Conservation (phyloP, 1,140 invertebrate species). For the Halictus rubicundus region DNA sequence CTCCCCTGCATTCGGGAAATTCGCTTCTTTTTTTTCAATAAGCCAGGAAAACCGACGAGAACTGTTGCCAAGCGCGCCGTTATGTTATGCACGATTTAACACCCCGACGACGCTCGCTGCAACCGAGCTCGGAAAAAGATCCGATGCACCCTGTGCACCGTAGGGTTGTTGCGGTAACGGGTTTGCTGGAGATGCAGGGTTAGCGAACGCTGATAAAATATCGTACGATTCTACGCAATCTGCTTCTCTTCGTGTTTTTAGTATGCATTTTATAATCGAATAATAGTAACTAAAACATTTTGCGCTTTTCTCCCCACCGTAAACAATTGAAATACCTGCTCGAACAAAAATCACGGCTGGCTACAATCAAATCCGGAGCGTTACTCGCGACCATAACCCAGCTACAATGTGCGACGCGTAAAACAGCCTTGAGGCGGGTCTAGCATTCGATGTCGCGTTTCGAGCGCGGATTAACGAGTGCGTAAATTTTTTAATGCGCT, state of each 20-base stretch:
- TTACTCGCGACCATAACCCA: too few species aligned
- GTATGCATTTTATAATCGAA: too few species aligned
- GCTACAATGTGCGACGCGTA: slow-evolving; percentile 30
- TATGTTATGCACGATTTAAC: slow-evolving; percentile 49
- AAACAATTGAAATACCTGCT: too few species aligned
- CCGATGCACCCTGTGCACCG: slow-evolving; percentile 8
- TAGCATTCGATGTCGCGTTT: too few species aligned
- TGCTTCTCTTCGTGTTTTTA: too few species aligned
- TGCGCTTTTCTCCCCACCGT: too few species aligned
- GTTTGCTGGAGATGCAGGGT: neutral
- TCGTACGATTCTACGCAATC: neutral
- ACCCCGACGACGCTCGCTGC: slow-evolving; percentile 23
- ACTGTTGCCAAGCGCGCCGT: slow-evolving; percentile 30
- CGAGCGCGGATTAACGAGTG: slow-evolving; percentile 53
- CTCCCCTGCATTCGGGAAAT: slow-evolving; percentile 8
- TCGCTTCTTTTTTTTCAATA: slow-evolving; percentile 9
- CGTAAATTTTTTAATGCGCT: slow-evolving; percentile 59
- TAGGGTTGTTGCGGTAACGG: slow-evolving; percentile 35
- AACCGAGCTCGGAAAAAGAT: slow-evolving; percentile 17
- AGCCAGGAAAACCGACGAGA: slow-evolving; percentile 15
- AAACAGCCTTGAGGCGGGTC: slow-evolving; percentile 41
- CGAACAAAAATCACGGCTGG: too few species aligned
- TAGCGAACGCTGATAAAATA: too few species aligned
- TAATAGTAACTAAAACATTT: too few species aligned
- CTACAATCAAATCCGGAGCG: too few species aligned